Evolutionary conservation across 2,888 invertebrate species (phyloP), one percentile per base, ranked within the genome.

Genomic region (Xestia ashworthii): DNA sequence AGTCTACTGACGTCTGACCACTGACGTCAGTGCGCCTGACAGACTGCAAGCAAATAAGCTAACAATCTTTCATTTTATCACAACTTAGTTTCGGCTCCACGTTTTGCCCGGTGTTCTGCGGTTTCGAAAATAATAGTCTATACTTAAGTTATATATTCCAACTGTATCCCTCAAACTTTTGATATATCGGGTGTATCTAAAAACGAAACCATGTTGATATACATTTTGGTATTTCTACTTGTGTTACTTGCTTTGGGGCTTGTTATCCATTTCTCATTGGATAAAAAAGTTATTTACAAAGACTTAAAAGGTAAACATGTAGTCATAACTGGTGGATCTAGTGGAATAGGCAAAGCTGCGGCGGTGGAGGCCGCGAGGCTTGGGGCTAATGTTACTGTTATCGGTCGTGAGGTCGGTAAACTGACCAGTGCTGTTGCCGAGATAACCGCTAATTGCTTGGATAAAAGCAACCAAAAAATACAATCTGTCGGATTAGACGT

Each of bases 271-370:
- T 89, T 87, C 48, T 89, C 89, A 2, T 77, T 88, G 74, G 95
- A 93, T 82, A 95, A 93, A 78, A 94, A 91, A 91, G 90, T 86
- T 74, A 85, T 85, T 44, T 95, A 94, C 78, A 94, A 90, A 79
- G 87, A 93, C 82, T 91, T 97, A 70, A 88, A 94, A 65, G 96
- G 95, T 11, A 97, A 96, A 89, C 98, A 98, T 95, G 97, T 98
- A 50, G 97, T 98, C 41, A 97, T 99, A 66, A 99, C 99, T 48
- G 99, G 99, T 65, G 99, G 99, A 19, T 99, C 99, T 0, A 99
- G 99, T 95, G 99, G 99, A 12, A 99, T 99, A 89, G 99, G 99
- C 0, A 98, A 98, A 93, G 97, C 98, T 78, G 94, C 98, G 22
- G 99, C 99, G 0, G 96, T 98, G 46, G 97, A 98, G 90, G 98